These are phyloP conservation scores for Poecile atricapillus DNA, from an alignment of 2,113 vertebrate genomes.

Conservation along the genomic window DNA sequence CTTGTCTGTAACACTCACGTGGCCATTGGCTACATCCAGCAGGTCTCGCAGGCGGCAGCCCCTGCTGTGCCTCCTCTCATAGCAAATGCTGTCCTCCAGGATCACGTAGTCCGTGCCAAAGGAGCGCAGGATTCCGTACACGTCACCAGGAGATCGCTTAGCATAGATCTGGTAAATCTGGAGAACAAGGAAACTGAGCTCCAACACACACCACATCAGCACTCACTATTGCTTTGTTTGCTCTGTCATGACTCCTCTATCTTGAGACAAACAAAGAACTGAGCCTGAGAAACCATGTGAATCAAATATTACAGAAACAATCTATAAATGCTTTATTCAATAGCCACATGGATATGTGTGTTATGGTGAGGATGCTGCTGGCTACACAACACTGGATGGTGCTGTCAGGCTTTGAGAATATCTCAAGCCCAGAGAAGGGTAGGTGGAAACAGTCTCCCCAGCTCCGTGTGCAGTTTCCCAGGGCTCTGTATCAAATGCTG, in stretches of 20 bases:
- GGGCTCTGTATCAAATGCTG: not conserved
- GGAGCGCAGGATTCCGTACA: slow-evolving; percentile 79
- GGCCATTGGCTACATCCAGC: slow-evolving; percentile 89
- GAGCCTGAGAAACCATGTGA: not conserved
- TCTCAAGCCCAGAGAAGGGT: not conserved
- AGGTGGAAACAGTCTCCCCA: not conserved
- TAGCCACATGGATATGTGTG: not conserved
- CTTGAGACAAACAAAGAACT: not conserved
- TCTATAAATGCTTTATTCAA: not conserved
- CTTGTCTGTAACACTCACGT: slow-evolving; percentile 73
- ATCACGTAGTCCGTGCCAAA: slow-evolving; percentile 89
- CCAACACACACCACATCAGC: not conserved
- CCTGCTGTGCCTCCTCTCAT: slow-evolving; percentile 84
- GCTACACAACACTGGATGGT: not conserved
- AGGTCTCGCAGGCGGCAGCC: slow-evolving; percentile 93
- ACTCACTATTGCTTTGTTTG: not conserved
- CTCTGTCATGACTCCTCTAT: not conserved
- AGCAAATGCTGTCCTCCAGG: slow-evolving; percentile 95
- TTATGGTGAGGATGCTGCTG: not conserved
- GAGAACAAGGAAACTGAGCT: not conserved
- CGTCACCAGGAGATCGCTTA: slow-evolving; percentile 80
- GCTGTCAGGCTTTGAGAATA: not conserved
- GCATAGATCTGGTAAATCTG: slow-evolving; percentile 97
- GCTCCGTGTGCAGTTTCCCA: not conserved
- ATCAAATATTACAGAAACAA: not conserved